Base-by-base conservation (phyloP, 2,113 vertebrate species). In the Miniopterus natalensis region DNA sequence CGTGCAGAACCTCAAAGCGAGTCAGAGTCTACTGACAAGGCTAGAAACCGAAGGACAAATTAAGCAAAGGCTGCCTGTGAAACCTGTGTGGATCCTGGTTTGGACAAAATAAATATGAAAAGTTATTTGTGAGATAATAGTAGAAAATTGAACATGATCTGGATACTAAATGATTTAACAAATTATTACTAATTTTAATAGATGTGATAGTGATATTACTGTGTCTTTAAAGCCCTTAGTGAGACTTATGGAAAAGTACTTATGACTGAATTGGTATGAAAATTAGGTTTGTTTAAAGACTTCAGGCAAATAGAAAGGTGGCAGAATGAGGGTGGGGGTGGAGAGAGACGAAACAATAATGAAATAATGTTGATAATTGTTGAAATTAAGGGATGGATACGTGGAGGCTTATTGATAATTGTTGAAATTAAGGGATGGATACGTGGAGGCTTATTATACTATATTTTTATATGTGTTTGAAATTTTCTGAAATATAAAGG, bases 1-100 rank as follows among this genome's bases (percentile, higher is more conserved):
- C 49, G 10, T 2, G 5, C 25, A 86, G 74, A 57, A 5, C 45
- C 10, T 17, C 1, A 5, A 29, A 0, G 18, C 5, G 0, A 8
- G 49, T 20, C n/a, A 8, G 40, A n/a, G 18, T 12, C 49, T 29
- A 57, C 14, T 29, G 47, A 63, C n/a, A 21, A 42, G 17, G 18
- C 23, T 23, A 47, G 36, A 55, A 25, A 23, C 57, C 5, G 36
- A 17, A 77, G 84, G 6, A 20, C 25, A 21, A 42, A 80, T 45
- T 20, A 53, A 27, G 29, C 55, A 40, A 71, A 17, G 7, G 42
- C n/a, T 12, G 14, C 10, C n/a, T 10, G 10, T 18, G 55, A 61
- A 51, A 6, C 15, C 55, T 27, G 65, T 31, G 5, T 18, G 47
- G n/a, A 29, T 63, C n/a, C 53, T 61, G 36, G 53, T 63, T 6